A percentile compares a stretch with the other conserved stretches of the same genome.
These are phyloP conservation scores for Melanotus villosus DNA, from an alignment of 2,888 invertebrate species.

Conservation along the genomic window DNA sequence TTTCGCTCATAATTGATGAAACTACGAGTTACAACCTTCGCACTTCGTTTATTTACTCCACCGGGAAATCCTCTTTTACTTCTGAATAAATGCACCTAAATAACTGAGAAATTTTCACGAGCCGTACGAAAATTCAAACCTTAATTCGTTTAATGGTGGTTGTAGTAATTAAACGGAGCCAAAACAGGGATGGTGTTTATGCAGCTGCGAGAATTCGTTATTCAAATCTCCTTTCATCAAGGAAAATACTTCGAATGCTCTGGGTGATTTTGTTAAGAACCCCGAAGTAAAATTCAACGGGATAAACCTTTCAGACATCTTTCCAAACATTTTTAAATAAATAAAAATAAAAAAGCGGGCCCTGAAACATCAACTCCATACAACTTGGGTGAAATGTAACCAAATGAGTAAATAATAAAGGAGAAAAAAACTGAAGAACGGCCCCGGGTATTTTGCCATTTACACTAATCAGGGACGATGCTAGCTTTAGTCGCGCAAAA, in stretches of 20 bases:
- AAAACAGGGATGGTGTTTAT: conserved; percentile 25
- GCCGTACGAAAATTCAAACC: conserved; percentile 27
- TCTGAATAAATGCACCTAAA: neutral
- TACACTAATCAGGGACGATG: conserved; percentile 11
- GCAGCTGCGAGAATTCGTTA: neutral
- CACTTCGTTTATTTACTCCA: too few relatives aligned
- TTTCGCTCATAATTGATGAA: too few relatives aligned
- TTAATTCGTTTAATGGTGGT: conserved; percentile 26
- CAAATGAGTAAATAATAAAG: conserved; percentile 4
- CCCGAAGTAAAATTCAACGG: too few relatives aligned
- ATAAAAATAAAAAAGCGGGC: too few relatives aligned
- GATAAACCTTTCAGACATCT: too few relatives aligned
- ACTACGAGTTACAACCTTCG: too few relatives aligned
- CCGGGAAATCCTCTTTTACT: neutral
- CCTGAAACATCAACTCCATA: too few relatives aligned
- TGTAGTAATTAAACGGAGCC: conserved; percentile 29
- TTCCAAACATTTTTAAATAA: too few relatives aligned
- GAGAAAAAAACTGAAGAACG: conserved; percentile 5
- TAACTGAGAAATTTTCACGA: conserved; percentile 25
- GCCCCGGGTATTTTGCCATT: neutral
- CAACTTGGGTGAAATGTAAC: neutral
- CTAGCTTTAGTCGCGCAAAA: conserved; percentile 16
- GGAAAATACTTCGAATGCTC: too few relatives aligned
- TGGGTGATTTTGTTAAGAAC: too few relatives aligned
- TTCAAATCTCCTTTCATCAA: too few relatives aligned